A percentile compares a stretch with the other conserved stretches of the same genome.
phyloP scores from a whole-genome alignment of 1,140 invertebrate genomes.

The Leptestheria dahalacensis region DNA sequence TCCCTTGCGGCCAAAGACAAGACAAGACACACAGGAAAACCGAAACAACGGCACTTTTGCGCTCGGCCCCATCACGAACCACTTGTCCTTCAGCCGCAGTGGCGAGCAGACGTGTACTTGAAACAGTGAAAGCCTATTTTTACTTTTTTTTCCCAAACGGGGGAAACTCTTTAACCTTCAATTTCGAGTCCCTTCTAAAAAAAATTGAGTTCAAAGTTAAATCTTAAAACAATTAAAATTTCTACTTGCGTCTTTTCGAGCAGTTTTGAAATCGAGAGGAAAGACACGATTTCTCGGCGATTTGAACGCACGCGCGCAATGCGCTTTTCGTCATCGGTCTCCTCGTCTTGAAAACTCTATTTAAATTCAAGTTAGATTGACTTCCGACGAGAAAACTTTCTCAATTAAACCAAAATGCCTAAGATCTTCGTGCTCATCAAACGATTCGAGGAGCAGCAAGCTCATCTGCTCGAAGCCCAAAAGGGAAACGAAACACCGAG shows the following conservation, averaged over 20 bases:
- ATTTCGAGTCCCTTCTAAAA: too few relatives aligned
- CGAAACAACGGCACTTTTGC: neutral
- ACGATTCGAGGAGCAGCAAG: constrained; percentile 70
- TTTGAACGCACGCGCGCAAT: neutral
- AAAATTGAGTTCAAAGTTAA: too few relatives aligned
- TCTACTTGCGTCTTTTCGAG: too few relatives aligned
- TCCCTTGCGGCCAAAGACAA: neutral
- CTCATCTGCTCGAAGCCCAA: constrained; percentile 57
- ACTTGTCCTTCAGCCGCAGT: neutral
- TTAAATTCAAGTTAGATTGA: too few relatives aligned
- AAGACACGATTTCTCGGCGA: neutral
- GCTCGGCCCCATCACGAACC: neutral
- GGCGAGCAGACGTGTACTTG: neutral
- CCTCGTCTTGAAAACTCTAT: neutral
- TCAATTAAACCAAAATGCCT: constrained; percentile 43
- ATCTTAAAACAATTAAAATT: too few relatives aligned
- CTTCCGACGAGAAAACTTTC: neutral
- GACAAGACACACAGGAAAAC: neutral
- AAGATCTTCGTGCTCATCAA: constrained; percentile 81
- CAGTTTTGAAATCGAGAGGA: too few relatives aligned
- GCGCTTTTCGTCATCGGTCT: neutral
- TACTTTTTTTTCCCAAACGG: neutral
- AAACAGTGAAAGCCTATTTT: neutral
- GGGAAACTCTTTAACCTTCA: neutral
- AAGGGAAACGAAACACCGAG: constrained; percentile 29